A percentile compares a stretch with the other conserved stretches of the same genome.
Evolutionary conservation across 2,888 invertebrate genomes (phyloP).

Genomic region (Antheraea yamamai): DNA sequence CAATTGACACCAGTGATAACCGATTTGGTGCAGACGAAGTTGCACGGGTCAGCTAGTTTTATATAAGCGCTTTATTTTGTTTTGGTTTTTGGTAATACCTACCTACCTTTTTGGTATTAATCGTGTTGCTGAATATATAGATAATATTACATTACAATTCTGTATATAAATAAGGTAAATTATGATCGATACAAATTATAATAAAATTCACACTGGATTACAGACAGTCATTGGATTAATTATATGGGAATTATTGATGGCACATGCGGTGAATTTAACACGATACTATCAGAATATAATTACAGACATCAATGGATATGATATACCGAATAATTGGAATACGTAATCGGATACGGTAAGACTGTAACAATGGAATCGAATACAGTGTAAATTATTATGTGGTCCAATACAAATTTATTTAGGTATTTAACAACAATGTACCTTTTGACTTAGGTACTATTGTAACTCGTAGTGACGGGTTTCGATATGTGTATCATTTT

Average conservation of each 20-base stretch:
- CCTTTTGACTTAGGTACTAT: neutral
- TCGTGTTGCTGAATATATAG: neutral
- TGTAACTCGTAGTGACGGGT: neutral
- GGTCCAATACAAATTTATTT: slow-evolving; percentile 27
- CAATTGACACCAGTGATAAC: too few species aligned
- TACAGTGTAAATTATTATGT: slow-evolving; percentile 35
- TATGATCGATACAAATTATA: slow-evolving; percentile 45
- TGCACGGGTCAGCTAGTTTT: too few species aligned
- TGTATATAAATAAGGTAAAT: slow-evolving; percentile 18
- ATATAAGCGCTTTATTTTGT: too few species aligned
- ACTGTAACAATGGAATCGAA: slow-evolving; percentile 31
- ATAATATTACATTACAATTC: neutral
- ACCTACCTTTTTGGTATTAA: too few species aligned
- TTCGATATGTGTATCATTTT: too few species aligned
- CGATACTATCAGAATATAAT: slow-evolving; percentile 76
- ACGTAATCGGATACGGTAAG: slow-evolving; percentile 42
- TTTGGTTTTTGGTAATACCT: too few species aligned
- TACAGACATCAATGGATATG: slow-evolving; percentile 73
- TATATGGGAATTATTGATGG: slow-evolving; percentile 72
- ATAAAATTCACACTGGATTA: slow-evolving; percentile 59
- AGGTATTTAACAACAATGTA: neutral
- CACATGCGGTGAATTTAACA: slow-evolving; percentile 68
- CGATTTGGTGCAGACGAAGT: too few species aligned
- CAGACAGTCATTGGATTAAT: slow-evolving; percentile 76
- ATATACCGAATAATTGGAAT: slow-evolving; percentile 73